Conservation (phyloP, 2,113 vertebrate genomes). For the Mungos mungo region DNA sequence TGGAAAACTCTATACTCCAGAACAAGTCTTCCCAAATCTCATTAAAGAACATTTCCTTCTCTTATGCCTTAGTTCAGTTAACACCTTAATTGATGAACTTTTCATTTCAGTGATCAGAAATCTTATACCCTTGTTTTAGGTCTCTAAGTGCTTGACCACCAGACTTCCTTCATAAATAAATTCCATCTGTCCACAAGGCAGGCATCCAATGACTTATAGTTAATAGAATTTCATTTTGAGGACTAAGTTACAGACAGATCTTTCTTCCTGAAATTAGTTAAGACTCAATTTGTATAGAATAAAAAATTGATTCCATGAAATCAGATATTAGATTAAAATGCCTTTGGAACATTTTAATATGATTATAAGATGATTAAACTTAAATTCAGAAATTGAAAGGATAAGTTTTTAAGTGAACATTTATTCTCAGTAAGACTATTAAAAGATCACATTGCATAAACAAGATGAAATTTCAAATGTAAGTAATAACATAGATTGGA, state of each 20-base stretch:
- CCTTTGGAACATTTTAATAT: neutral
- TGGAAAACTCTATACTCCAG: neutral
- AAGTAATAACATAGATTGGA: neutral
- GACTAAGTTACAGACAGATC: neutral
- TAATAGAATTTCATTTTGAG: constrained; percentile 32
- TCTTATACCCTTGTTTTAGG: neutral
- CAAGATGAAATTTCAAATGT: neutral
- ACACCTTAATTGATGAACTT: neutral
- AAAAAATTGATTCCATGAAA: constrained; percentile 17
- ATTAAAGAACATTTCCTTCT: neutral
- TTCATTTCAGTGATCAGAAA: constrained; percentile 15
- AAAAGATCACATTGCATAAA: neutral
- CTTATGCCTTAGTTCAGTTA: neutral
- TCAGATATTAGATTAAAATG: neutral
- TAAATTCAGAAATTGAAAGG: constrained; percentile 24
- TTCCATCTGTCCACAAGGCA: neutral
- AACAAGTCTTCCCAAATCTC: neutral
- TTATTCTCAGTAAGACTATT: neutral
- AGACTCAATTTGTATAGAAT: neutral
- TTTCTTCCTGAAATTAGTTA: constrained; percentile 21
- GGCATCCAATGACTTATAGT: neutral
- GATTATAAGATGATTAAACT: constrained; percentile 20
- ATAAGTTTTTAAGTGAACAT: neutral
- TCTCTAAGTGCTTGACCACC: neutral
- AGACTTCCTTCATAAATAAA: neutral